Conservation (phyloP, 1,140 invertebrate genomes). For the Macrobrachium rosenbergii region DNA sequence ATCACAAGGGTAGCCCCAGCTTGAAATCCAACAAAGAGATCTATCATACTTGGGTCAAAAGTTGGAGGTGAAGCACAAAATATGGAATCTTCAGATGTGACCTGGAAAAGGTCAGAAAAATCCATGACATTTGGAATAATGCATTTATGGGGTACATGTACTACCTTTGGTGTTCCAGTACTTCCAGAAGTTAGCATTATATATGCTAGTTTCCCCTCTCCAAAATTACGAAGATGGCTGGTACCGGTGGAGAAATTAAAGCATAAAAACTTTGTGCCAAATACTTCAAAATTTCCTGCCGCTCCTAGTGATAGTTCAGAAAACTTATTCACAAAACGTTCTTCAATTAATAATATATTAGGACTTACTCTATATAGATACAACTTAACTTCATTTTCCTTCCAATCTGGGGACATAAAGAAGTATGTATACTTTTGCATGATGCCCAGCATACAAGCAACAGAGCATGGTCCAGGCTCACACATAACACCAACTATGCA, state of each 20-base stretch:
- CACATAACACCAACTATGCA: too few species aligned
- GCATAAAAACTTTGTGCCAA: background rate
- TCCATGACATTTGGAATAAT: conserved; percentile 46
- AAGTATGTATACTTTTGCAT: too few species aligned
- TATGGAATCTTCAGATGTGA: conserved; percentile 5
- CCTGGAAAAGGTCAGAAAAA: conserved; percentile 15
- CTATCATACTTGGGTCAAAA: conserved; percentile 53
- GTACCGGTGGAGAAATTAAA: background rate
- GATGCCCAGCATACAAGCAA: too few species aligned
- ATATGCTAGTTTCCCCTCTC: conserved; percentile 29
- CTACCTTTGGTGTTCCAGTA: conserved; percentile 47
- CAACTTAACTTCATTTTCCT: too few species aligned
- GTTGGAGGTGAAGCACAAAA: conserved; percentile 53
- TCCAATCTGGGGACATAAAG: too few species aligned
- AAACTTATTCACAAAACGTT: too few species aligned
- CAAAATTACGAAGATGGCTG: background rate
- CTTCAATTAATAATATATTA: too few species aligned
- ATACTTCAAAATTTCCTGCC: background rate
- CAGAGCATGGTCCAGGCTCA: too few species aligned
- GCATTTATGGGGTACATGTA: conserved; percentile 48
- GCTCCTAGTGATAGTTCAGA: background rate
- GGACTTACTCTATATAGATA: too few species aligned
- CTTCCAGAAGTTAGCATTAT: conserved; percentile 44
- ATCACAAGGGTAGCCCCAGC: conserved; percentile 42
- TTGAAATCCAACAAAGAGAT: conserved; percentile 49